phyloP scores from a whole-genome alignment of 1,140 invertebrate species.

The Brachionus plicatilis region DNA sequence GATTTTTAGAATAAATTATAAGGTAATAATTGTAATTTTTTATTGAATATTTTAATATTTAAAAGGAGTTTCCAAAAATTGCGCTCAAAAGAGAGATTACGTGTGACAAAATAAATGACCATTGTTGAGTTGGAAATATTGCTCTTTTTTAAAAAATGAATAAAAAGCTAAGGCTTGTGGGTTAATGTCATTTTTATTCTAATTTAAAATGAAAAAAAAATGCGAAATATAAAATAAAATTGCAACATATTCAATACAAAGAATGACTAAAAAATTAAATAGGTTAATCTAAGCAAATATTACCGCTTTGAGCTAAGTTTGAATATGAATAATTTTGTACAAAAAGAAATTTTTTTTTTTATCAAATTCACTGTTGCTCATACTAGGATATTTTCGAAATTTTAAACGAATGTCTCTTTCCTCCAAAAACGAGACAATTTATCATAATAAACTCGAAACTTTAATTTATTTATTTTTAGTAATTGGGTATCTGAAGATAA shows the following conservation, averaged over 20 bases:
- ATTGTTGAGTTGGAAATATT: background rate
- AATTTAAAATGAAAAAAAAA: slow-evolving; percentile 26
- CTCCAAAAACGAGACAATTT: background rate
- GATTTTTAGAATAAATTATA: background rate
- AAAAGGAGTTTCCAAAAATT: background rate
- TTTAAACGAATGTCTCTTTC: slow-evolving; percentile 4
- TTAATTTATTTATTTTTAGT: background rate
- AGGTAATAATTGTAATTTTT: background rate
- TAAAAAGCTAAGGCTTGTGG: background rate
- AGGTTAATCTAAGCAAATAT: slow-evolving; percentile 28
- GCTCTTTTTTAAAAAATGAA: background rate
- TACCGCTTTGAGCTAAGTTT: background rate
- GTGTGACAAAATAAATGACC: background rate
- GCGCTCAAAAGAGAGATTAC: background rate
- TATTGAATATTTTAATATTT: background rate
- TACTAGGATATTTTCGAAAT: background rate
- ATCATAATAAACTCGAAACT: background rate
- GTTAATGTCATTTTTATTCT: slow-evolving; percentile 36
- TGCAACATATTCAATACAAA: slow-evolving; percentile 1
- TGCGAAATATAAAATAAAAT: background rate
- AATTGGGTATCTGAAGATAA: background rate
- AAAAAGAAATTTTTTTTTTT: background rate
- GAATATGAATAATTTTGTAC: slow-evolving; percentile 14
- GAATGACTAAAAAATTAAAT: slow-evolving; percentile 1
- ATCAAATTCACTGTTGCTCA: background rate